phyloP scores from a whole-genome alignment of 2,797 vertebrate genomes.

The Sciurus vulgaris region DNA sequence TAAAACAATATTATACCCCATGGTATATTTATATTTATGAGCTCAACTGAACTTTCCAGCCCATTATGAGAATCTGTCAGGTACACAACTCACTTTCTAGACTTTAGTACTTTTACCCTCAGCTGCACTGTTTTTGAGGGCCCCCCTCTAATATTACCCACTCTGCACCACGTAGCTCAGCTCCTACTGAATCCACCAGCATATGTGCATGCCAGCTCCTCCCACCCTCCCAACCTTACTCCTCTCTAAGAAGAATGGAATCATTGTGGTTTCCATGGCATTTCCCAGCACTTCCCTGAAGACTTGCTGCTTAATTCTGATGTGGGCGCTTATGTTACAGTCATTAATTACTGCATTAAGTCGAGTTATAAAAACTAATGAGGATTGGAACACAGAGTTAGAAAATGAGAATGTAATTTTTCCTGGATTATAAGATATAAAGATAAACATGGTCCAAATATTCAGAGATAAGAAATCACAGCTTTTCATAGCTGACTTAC shows the following conservation, averaged over 20 bases:
- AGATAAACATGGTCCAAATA: constrained; percentile 59
- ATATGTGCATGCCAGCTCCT: background rate
- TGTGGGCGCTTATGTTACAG: constrained; percentile 61
- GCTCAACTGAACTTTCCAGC: background rate
- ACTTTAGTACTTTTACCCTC: background rate
- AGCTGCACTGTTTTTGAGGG: background rate
- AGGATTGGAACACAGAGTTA: constrained; percentile 68
- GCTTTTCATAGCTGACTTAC: constrained; percentile 62
- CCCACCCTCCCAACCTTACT: background rate
- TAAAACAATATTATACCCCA: constrained; percentile 1
- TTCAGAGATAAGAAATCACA: constrained; percentile 53
- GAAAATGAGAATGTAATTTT: constrained; percentile 75
- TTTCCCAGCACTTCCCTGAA: constrained; percentile 64
- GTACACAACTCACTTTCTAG: background rate
- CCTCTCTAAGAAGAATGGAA: constrained; percentile 49
- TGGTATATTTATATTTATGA: constrained; percentile 50
- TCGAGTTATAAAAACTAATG: constrained; percentile 74
- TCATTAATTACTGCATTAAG: constrained; percentile 78
- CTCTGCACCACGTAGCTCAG: background rate
- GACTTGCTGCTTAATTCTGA: constrained; percentile 70
- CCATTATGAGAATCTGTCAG: constrained; percentile 36
- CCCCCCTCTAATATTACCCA: background rate
- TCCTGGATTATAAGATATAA: constrained; percentile 46
- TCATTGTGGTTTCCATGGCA: constrained; percentile 69
- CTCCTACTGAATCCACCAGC: constrained; percentile 13